A percentile compares a stretch with the other conserved stretches of the same genome.
phyloP scores from a whole-genome alignment of 2,113 vertebrate species.

The Sinocyclocheilus grahami region DNA sequence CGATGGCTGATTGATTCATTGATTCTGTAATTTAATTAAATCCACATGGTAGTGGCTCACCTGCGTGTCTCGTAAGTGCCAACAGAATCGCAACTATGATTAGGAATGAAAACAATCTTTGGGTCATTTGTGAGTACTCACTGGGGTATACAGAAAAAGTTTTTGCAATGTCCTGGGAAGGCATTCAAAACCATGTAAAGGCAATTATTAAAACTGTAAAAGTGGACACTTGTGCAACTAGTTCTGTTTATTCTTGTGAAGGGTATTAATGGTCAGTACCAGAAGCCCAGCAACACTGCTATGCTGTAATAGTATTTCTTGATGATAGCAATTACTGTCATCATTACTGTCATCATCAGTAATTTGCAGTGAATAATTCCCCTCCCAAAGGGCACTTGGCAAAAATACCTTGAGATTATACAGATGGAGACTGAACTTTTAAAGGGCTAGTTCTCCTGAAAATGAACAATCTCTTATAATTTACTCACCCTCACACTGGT shows the following conservation, averaged over 20 bases:
- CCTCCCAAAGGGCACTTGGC: background rate
- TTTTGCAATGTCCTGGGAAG: background rate
- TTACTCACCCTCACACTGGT: background rate
- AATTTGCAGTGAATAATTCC: background rate
- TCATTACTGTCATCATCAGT: conserved; percentile 23
- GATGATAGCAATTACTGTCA: conserved; percentile 13
- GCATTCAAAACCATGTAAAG: background rate
- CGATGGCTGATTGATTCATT: conserved; percentile 52
- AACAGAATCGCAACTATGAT: conserved; percentile 15
- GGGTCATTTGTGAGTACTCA: background rate
- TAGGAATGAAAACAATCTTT: conserved; percentile 18
- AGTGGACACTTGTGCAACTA: background rate
- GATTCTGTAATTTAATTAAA: conserved; percentile 50
- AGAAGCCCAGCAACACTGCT: background rate
- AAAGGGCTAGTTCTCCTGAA: background rate
- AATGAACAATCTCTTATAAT: background rate
- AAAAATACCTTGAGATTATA: background rate
- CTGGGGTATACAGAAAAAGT: background rate
- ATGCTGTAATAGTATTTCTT: background rate
- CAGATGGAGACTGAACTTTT: background rate
- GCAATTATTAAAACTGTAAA: background rate
- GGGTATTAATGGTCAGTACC: background rate
- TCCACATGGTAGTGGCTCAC: conserved; percentile 32
- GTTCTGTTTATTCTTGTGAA: conserved; percentile 10
- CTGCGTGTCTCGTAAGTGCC: conserved; percentile 33